Evolutionary conservation across 2,113 vertebrate genomes (phyloP).

Genomic region (Pipra filicauda): DNA sequence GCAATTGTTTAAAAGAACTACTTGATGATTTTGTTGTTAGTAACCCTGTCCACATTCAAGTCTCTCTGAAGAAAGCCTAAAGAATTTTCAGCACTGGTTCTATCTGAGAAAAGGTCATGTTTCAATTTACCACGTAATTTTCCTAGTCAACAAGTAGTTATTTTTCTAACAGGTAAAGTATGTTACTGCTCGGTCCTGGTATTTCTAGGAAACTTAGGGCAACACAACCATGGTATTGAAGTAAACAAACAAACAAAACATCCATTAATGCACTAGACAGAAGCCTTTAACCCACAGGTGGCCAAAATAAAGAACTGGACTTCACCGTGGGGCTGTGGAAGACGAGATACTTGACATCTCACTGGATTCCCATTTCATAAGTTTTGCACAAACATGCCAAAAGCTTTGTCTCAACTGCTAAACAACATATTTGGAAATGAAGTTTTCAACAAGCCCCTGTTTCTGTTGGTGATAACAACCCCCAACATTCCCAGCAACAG

Average conservation of each 20-base stretch:
- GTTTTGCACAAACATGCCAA: not conserved
- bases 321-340: not conserved
- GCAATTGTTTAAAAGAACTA: not conserved
- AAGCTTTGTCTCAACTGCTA: not conserved
- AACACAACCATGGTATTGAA: not conserved
- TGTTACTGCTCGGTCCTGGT: not conserved
- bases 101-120: not conserved
- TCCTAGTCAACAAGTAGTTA: not conserved
- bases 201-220: not conserved
- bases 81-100: not conserved
- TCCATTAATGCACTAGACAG: not conserved
- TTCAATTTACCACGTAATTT: not conserved
- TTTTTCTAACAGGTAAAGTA: not conserved
- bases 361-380: not conserved
- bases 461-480: not conserved
- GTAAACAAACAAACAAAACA: not conserved
- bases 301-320: not conserved
- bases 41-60: not conserved
- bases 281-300: not conserved
- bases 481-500: not conserved
- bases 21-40: not conserved
- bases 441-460: not conserved
- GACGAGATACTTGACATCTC: not conserved
- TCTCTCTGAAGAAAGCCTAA: not conserved
- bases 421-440: not conserved